phyloP scores from a whole-genome alignment of 2,797 vertebrate genomes.

The Numenius phaeopus region DNA sequence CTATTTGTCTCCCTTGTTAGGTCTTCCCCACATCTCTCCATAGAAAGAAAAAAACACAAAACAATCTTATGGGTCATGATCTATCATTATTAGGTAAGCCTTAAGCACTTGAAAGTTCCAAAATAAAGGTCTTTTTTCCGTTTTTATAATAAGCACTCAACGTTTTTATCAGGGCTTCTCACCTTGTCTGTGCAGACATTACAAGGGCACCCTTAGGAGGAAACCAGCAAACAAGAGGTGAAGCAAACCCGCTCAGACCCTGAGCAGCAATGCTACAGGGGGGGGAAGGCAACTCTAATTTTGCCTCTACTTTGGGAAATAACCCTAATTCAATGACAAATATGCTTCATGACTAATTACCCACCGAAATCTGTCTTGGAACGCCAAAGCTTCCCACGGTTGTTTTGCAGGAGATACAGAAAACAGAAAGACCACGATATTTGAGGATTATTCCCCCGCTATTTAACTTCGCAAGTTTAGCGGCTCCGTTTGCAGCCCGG shows the following conservation, averaged over 20 bases:
- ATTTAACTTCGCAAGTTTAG: rapidly evolving
- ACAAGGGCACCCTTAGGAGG: background rate
- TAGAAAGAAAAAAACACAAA: background rate
- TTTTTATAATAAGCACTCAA: background rate
- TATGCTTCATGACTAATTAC: rapidly evolving
- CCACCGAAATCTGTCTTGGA: background rate
- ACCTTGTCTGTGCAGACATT: rapidly evolving
- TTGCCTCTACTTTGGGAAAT: background rate
- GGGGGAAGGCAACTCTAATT: background rate
- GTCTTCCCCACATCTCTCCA: background rate
- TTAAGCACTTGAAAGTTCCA: background rate
- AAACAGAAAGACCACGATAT: background rate
- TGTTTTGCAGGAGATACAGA: background rate
- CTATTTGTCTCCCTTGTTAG: background rate
- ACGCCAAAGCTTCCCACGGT: background rate
- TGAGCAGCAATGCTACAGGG: rapidly evolving
- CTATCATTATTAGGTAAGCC: background rate
- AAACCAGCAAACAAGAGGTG: background rate
- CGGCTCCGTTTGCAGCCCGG: too few species aligned
- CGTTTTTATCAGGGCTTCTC: rapidly evolving
- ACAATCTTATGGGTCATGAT: rapidly evolving
- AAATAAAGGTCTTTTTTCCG: background rate
- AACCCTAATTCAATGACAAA: background rate
- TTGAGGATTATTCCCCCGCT: background rate
- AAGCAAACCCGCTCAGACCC: background rate